Base-by-base conservation (phyloP, 2,888 invertebrate species). In the Eilema sororculum region DNA sequence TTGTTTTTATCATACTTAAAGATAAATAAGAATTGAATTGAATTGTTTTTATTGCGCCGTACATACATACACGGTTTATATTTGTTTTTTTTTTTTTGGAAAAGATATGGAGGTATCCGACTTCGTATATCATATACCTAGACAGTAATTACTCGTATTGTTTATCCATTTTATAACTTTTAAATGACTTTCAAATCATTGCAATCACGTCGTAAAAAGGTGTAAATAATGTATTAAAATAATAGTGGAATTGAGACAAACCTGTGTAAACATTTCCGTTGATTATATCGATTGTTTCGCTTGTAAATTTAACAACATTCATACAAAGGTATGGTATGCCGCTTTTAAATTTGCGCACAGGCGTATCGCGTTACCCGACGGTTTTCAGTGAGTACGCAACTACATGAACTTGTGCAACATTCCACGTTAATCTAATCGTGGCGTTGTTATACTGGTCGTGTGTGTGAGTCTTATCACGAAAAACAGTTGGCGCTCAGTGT, bases 261-360 rank as follows among this genome's bases (percentile, higher is more conserved):
- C 82, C 85, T 89, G 89, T 87, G 86, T 86, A 90, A 90, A 90
- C 85, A 86, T 86, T 86, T 86, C 85, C 83, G 82, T 78, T 78
- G 84, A 83, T 57, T 86, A 87, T 84, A 87, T 88, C 83, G 83
- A 87, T 87, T 85, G 88, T 87, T 87, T 84, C 85, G 82, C 80
- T 84, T 83, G 82, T 85, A 88, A 84, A 87, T 83, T 79, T 80
- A 80, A 84, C 73, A 65, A 67, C 67, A 73, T 74, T 72, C 78
- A 80, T 78, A 80, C 78, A 80, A 78, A 80, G 82, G 78, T 77
- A 82, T 82, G 82, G 78, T 77, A 82, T 82, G 80, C 69, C 68
- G 78, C 75, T 76, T 78, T 72, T 13, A 57, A 41, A 82, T 76
- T 84, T 84, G 83, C 82, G 73, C 79, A 83, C 80, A 79, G 62